These are phyloP conservation scores for Sinosuthora webbiana DNA, from an alignment of 2,113 vertebrate species.

Conservation along the genomic window DNA sequence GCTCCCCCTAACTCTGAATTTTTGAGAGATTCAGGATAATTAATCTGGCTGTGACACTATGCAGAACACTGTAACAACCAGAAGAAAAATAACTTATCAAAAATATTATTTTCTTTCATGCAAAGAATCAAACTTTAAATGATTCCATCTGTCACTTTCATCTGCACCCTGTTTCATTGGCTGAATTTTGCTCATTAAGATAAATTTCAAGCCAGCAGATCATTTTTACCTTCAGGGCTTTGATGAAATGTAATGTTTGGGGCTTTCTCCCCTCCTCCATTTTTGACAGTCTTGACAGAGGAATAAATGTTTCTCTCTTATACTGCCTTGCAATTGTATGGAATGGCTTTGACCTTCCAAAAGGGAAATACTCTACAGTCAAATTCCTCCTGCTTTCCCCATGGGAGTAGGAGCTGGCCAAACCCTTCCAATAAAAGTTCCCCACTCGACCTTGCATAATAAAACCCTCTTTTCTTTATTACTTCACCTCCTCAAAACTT, in stretches of 20 bases:
- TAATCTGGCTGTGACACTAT: background rate
- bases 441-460: background rate
- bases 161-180: constrained; percentile 64
- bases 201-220: constrained; percentile 63
- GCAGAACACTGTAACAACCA: constrained; percentile 54
- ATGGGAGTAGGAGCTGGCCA: background rate
- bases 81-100: constrained; percentile 63
- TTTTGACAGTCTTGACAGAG: background rate
- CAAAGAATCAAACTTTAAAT: constrained; percentile 71
- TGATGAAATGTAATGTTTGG: constrained; percentile 33
- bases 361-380: background rate
- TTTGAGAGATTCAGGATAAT: background rate
- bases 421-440: background rate
- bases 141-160: constrained; percentile 74
- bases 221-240: constrained; percentile 71
- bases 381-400: background rate
- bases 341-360: constrained; percentile 46
- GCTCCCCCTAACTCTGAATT: background rate
- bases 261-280: background rate
- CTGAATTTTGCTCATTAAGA: constrained; percentile 76
- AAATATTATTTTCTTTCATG: constrained; percentile 63
- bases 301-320: background rate
- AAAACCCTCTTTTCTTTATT: constrained; percentile 23
- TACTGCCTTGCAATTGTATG: background rate
- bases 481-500: background rate